Evolutionary conservation across 2,113 vertebrate genomes (phyloP).

Genomic region (Seriola quinqueradiata): DNA sequence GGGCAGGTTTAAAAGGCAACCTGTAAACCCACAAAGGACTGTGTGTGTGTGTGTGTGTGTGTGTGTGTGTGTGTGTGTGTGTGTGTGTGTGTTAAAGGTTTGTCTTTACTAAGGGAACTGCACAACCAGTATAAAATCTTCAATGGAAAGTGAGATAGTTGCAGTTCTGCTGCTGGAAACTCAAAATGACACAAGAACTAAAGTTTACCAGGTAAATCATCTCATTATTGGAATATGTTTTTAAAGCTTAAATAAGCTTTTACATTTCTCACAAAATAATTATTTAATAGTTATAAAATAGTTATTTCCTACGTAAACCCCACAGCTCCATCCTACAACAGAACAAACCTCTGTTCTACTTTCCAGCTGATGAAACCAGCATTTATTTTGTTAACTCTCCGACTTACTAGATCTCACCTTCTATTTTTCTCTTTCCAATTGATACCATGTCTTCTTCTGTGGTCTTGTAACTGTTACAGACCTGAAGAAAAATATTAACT

Average conservation of each 20-base stretch:
- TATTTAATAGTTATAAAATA: too few species aligned
- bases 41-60: conserved; percentile 24
- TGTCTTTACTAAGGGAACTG: too few species aligned
- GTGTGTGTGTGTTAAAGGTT: too few species aligned
- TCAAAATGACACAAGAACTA: not conserved
- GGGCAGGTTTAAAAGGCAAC: conserved; percentile 64
- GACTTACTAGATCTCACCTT: not conserved
- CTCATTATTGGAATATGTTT: too few species aligned
- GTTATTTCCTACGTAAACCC: not conserved
- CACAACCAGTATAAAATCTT: not conserved
- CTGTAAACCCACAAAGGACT: conserved; percentile 56
- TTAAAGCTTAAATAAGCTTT: not conserved
- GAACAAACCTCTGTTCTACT: not conserved
- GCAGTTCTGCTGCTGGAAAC: not conserved
- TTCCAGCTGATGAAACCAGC: not conserved
- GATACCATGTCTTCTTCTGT: not conserved
- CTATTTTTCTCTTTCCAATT: too few species aligned
- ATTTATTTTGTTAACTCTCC: not conserved
- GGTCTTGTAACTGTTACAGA: not conserved
- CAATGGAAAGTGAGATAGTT: not conserved
- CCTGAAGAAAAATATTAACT: not conserved
- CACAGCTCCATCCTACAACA: not conserved
- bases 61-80: conserved; percentile 11
- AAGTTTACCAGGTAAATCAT: not conserved
- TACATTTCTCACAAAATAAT: too few species aligned